Conservation (phyloP, 2,797 vertebrate genomes). For the Macropus fuliginosus region DNA sequence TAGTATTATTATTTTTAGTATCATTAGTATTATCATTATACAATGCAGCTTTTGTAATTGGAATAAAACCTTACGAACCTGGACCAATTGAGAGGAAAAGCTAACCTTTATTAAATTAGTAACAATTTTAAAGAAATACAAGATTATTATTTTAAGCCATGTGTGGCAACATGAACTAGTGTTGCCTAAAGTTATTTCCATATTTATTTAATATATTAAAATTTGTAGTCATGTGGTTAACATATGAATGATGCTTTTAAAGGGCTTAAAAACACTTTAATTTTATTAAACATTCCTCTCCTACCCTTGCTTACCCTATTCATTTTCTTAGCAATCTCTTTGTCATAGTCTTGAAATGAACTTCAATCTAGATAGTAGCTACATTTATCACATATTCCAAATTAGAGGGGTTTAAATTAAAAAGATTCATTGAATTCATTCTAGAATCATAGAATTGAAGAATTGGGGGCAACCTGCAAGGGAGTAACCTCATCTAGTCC, state of each 20-base stretch:
- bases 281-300: not conserved
- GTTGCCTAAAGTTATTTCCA: not conserved
- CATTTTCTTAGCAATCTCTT: slow-evolving; percentile 14
- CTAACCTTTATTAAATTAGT: not conserved
- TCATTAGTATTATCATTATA: no score
- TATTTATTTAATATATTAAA: not conserved
- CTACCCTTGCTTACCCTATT: not conserved
- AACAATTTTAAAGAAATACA: not conserved
- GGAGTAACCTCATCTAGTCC: not conserved
- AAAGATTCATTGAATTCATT: slow-evolving; percentile 34
- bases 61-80: not conserved
- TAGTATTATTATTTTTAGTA: not conserved
- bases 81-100: not conserved
- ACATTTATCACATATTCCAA: slow-evolving; percentile 45
- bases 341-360: not conserved
- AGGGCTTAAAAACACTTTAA: not conserved
- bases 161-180: not conserved
- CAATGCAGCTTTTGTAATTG: slow-evolving; percentile 13
- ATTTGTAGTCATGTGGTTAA: not conserved
- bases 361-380: not conserved
- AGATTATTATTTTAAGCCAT: not conserved
- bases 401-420: slow-evolving; percentile 33
- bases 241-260: slow-evolving; percentile 15
- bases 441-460: not conserved
- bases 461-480: no score